A percentile compares a stretch with the other conserved stretches of the same genome.
Evolutionary conservation across 37 sponge, comb jelly and placozoan genomes (phyloP).

Genomic region (Halisarca cf. caerulea): DNA sequence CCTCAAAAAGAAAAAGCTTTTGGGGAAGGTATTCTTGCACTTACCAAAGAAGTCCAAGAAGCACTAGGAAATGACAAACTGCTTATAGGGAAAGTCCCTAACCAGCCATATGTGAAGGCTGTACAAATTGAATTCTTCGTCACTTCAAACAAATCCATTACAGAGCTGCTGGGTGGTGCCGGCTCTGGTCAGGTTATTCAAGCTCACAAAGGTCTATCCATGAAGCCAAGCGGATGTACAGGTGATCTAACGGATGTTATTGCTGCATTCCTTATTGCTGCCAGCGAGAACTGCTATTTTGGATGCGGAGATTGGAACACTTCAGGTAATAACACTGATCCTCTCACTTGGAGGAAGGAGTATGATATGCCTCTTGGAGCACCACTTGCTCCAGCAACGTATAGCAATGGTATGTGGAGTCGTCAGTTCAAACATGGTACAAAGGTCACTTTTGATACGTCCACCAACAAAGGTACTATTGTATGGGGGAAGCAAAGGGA

Average conservation of each 20-base stretch:
- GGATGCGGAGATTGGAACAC: slow-evolving; percentile 43
- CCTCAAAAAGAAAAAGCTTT: slow-evolving; percentile 20
- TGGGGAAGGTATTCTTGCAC: slow-evolving; percentile 28
- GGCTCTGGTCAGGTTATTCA: slow-evolving; percentile 32
- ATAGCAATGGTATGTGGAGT: slow-evolving; percentile 33
- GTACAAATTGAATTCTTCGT: slow-evolving; percentile 50
- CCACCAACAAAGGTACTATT: slow-evolving; percentile 51
- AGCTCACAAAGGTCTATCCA: slow-evolving; percentile 34
- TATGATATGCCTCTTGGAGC: slow-evolving; percentile 58
- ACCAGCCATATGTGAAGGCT: slow-evolving; percentile 25
- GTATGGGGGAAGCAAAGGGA: slow-evolving; percentile 50
- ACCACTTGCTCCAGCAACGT: slow-evolving; percentile 33
- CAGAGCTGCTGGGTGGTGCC: slow-evolving; percentile 9
- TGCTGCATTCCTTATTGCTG: slow-evolving; percentile 61
- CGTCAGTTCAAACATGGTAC: slow-evolving; percentile 46
- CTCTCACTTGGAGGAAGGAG: slow-evolving; percentile 10
- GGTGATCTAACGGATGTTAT: slow-evolving; percentile 39
- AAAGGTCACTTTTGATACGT: slow-evolving; percentile 36
- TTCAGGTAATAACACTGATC: slow-evolving; percentile 9
- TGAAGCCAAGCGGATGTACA: background rate
- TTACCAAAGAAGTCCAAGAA: slow-evolving; percentile 37
- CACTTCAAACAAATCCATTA: slow-evolving; percentile 32
- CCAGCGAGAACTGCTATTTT: slow-evolving; percentile 39
- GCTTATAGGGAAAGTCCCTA: no score
- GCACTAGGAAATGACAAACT: slow-evolving; percentile 37